A percentile compares a stretch with the other conserved stretches of the same genome.
Evolutionary conservation across 1,140 invertebrate genomes (phyloP).

Genomic region (Eupeodes corollae): DNA sequence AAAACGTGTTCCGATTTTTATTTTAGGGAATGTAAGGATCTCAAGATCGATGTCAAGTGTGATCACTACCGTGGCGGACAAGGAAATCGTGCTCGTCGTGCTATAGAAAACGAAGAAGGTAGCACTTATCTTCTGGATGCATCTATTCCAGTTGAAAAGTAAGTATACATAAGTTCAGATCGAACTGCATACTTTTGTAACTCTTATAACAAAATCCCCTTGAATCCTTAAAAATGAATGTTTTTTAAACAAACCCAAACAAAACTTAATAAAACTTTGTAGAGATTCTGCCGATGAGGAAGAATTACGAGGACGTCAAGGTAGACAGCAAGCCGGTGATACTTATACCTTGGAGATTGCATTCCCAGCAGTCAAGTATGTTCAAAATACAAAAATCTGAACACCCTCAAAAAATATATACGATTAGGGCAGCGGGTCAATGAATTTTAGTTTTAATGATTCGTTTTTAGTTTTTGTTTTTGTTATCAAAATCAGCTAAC

Average conservation of each 20-base stretch:
- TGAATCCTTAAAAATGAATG: constrained; percentile 9
- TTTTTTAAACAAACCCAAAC: constrained; percentile 16
- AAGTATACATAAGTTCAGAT: constrained; percentile 40
- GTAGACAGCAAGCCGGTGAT: constrained; percentile 55
- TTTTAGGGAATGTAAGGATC: constrained; percentile 69
- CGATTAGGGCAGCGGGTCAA: too few species aligned
- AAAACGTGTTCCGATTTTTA: constrained; percentile 16
- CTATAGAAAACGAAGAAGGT: constrained; percentile 51
- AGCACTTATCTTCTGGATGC: constrained; percentile 69
- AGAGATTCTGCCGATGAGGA: constrained; percentile 28
- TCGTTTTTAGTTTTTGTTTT: too few species aligned
- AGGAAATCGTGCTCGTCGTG: constrained; percentile 48
- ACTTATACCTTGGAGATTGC: constrained; percentile 81
- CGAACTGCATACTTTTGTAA: constrained; percentile 1
- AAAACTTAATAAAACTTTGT: constrained; percentile 25
- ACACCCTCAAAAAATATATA: too few species aligned
- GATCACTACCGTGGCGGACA: constrained; percentile 51
- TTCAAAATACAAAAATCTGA: constrained; percentile 15
- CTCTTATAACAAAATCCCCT: too few species aligned
- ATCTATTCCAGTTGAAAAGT: constrained; percentile 70
- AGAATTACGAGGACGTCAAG: constrained; percentile 41
- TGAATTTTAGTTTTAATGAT: too few species aligned
- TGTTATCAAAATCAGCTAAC: too few species aligned
- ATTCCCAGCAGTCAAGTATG: constrained; percentile 87
- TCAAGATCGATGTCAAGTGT: constrained; percentile 81